A percentile compares a stretch with the other conserved stretches of the same genome.
Conservation (phyloP, 2,113 vertebrate species). For the Desmodus rotundus region DNA sequence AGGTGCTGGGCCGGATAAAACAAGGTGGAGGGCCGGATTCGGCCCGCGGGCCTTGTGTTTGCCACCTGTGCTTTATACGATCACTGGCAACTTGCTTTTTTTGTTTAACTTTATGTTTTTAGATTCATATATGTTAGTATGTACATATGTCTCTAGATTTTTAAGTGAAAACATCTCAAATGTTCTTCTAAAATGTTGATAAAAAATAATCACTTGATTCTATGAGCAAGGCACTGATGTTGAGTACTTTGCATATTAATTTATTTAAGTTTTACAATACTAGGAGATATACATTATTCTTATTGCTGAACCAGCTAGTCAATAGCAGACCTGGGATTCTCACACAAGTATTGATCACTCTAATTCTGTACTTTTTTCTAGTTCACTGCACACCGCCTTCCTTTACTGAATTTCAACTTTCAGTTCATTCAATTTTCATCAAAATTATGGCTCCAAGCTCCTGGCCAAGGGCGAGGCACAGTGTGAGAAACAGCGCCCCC, state of each 20-base stretch:
- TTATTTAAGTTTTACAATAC: not conserved
- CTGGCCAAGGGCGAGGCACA: not conserved
- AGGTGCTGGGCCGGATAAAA: too few species aligned
- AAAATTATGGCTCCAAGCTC: not conserved
- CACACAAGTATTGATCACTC: not conserved
- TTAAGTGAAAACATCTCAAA: not conserved
- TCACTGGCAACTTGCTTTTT: not conserved
- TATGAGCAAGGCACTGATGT: not conserved
- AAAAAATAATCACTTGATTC: not conserved
- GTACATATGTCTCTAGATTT: not conserved
- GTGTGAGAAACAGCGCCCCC: not conserved
- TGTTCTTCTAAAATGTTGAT: not conserved
- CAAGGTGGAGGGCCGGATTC: too few species aligned
- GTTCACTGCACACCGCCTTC: not conserved
- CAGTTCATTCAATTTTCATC: conserved; percentile 5
- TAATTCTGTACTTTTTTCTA: not conserved
- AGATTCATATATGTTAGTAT: not conserved
- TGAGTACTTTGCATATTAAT: conserved; percentile 4
- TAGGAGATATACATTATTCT: not conserved
- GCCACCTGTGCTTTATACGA: not conserved
- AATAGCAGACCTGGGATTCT: not conserved
- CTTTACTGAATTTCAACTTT: conserved; percentile 32
- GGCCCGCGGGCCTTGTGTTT: too few species aligned
- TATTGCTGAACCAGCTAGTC: not conserved
- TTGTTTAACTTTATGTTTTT: not conserved